Base-by-base conservation (phyloP, 2,888 invertebrate species). In the Amphimallon solstitiale region DNA sequence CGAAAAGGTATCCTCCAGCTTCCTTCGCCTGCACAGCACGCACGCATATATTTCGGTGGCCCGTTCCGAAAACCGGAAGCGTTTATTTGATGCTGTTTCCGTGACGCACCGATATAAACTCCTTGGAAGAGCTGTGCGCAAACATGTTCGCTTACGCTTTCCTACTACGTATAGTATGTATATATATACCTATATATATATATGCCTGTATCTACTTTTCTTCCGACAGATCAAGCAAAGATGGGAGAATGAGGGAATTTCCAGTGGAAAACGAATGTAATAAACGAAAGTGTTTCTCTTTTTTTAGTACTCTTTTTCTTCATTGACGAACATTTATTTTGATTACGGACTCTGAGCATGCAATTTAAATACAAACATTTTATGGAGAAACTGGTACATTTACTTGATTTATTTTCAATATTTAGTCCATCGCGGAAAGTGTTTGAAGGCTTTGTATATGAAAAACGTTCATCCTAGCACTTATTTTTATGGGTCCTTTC, bases 31-130 rank as follows among this genome's bases (percentile, higher is more conserved):
- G 9, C 9, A 29, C 1, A 29, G 40, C 56, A 3, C 23, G 23
- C 21, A 43, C 56, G 29, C 43, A 43, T 43, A 59, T 59, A 59
- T 59, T 29, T 40, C 29, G 5, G 29, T 45, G 56, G 23, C 56
- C 29, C 56, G 56, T 59, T 59, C n/a, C 43, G 43, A 59, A 59
- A 59, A 59, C 56, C 56, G 56, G 40, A 51, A 56, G 40, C 56
- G 56, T 40, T 56, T 40, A 56, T 56, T 56, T 54, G 54, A 54
- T 54, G 54, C 21, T 54, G 40, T 38, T 54, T 54, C 54, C 56
- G 56, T 43, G 43, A 59, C 56, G 43, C 43, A 29, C 43, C 5
- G 23, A 59, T 59, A 59, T 59, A 59, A 59, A 59, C 43, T 59
- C 23, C 29, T 29, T 9, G 29, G 23, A 45, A 14, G 56, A 59